A percentile compares a stretch with the other conserved stretches of the same genome.
Evolutionary conservation across 2,888 invertebrate genomes (phyloP).

Genomic region (Limnephilus lunatus): DNA sequence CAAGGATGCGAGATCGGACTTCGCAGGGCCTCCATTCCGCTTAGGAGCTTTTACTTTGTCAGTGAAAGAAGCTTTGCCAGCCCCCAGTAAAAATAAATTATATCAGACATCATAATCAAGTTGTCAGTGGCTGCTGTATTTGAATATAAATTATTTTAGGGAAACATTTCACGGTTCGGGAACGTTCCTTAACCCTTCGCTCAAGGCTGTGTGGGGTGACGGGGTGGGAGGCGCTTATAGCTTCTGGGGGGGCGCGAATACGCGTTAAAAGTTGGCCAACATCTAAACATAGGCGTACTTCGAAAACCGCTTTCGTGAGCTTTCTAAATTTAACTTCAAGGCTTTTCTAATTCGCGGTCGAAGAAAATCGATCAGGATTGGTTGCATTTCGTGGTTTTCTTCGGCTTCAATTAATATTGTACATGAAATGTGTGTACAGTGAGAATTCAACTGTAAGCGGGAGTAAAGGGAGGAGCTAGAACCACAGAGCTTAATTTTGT

Average conservation of each 20-base stretch:
- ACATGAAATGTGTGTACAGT: not conserved
- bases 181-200: constrained; percentile 65
- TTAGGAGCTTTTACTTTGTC: constrained; percentile 53
- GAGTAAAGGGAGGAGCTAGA: no score
- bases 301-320: constrained; percentile 40
- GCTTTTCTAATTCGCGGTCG: constrained; percentile 38
- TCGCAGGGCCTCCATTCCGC: constrained; percentile 41
- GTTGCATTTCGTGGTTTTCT: not conserved
- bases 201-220: constrained; percentile 27
- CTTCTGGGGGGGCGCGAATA: constrained; percentile 57
- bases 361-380: constrained; percentile 15
- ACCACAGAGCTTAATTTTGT: no score
- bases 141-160: constrained; percentile 66
- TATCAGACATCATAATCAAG: constrained; percentile 66
- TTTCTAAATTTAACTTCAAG: constrained; percentile 50
- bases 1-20: constrained; percentile 55
- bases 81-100: constrained; percentile 65
- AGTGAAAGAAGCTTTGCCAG: constrained; percentile 56
- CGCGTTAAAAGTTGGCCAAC: constrained; percentile 50
- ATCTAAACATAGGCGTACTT: constrained; percentile 49
- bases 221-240: constrained; percentile 34
- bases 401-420: not conserved
- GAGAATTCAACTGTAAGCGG: not conserved
- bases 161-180: constrained; percentile 62
- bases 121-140: constrained; percentile 66